A percentile compares a stretch with the other conserved stretches of the same genome.
phyloP scores from a whole-genome alignment of 2,797 vertebrate species.

The Enteromius thamalakanensis region DNA sequence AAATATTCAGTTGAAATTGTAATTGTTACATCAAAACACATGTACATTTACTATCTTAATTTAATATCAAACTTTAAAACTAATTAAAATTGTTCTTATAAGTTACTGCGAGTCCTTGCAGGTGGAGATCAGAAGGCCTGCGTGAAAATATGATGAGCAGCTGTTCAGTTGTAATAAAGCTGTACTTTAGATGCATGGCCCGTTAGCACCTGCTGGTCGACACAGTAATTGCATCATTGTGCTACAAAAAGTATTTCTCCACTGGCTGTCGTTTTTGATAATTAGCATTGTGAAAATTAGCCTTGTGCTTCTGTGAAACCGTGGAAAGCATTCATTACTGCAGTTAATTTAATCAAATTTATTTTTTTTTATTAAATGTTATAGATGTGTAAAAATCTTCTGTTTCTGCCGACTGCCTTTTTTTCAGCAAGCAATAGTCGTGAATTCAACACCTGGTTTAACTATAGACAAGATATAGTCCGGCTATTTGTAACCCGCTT shows the following conservation, averaged over 20 bases:
- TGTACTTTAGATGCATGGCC: no score
- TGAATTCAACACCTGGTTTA: no score
- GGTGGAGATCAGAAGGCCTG: neutral
- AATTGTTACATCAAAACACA: neutral
- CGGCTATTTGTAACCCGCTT: no score
- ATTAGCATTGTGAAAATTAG: neutral
- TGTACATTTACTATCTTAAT: neutral
- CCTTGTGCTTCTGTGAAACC: neutral
- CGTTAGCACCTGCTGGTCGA: neutral
- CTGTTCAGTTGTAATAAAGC: neutral
- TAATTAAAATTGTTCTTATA: neutral
- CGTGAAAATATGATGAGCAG: neutral
- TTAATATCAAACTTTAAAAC: neutral
- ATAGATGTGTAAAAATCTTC: neutral
- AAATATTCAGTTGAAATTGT: neutral
- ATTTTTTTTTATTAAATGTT: neutral
- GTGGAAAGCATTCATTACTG: no score
- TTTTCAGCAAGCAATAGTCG: no score
- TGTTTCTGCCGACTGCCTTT: no score
- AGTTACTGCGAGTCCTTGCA: neutral
- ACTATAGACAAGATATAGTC: no score
- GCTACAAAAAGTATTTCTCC: neutral
- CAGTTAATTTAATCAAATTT: neutral
- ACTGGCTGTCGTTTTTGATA: neutral
- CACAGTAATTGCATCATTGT: neutral